A percentile compares a stretch with the other conserved stretches of the same genome.
Conservation (phyloP, 2,888 invertebrate species). For the Xanthia togata region DNA sequence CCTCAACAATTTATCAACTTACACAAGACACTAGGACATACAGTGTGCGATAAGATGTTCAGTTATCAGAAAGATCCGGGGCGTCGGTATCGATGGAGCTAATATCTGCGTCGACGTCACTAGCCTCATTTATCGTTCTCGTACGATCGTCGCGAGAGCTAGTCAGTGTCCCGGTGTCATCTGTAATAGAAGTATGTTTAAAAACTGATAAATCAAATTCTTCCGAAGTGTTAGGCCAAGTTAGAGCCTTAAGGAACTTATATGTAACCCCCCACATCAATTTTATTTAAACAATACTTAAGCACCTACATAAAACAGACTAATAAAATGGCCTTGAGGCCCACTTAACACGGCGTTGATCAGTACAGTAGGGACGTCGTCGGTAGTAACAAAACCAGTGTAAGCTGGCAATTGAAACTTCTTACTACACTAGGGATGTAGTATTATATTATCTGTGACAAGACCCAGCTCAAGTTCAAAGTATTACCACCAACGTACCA, state of each 20-base stretch:
- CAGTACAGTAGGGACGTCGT: too few relatives aligned
- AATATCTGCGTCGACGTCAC: conserved; percentile 84
- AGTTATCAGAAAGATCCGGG: conserved; percentile 79
- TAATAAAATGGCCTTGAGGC: too few relatives aligned
- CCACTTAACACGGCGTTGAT: too few relatives aligned
- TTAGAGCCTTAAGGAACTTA: not conserved
- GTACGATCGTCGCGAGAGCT: conserved; percentile 6
- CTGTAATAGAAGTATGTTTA: conserved; percentile 20
- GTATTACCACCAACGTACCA: too few relatives aligned
- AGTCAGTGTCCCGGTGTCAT: conserved; percentile 8
- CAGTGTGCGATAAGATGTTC: conserved; percentile 17
- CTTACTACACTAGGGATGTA: too few relatives aligned
- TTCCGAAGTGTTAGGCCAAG: not conserved
- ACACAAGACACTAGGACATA: conserved; percentile 10
- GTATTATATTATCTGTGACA: too few relatives aligned
- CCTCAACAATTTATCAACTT: conserved; percentile 1
- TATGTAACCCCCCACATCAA: too few relatives aligned
- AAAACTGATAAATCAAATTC: not conserved
- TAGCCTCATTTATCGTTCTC: conserved; percentile 61
- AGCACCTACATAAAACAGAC: too few relatives aligned
- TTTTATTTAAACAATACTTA: too few relatives aligned
- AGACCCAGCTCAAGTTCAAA: too few relatives aligned
- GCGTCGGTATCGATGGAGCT: conserved; percentile 84
- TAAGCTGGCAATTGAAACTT: too few relatives aligned
- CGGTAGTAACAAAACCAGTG: too few relatives aligned